Base-by-base conservation (phyloP, 2,113 vertebrate genomes). In the Osmerus mordax region DNA sequence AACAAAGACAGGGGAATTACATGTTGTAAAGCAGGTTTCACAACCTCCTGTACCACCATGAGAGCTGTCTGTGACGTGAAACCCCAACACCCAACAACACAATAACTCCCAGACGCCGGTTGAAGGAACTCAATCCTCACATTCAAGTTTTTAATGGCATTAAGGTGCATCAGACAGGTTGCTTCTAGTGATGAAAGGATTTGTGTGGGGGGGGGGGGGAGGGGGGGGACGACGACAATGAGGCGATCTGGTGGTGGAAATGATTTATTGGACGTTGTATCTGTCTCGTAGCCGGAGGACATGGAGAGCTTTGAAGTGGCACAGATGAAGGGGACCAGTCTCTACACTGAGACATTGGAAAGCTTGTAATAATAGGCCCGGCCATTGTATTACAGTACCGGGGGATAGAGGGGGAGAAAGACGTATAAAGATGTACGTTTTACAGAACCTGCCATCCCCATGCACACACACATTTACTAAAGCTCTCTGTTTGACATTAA, bases 261-360 rank as follows among this genome's bases (percentile, higher is more conserved):
- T 83, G 75, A 88, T 87, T 86, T 86, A 78, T 60, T 65, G 65
- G 74, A 23, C 29, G 8, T 47, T 52, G 75, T 82, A 55, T 77
- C 25, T 71, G 36, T 73, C 47, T 61, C 51, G 54, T 69, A 64
- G 71, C 80, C 77, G 71, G 78, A 75, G 87, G 85, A 74, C 67
- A 71, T 28, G 70, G 28, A 25, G 41, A 67, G 67, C 87, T 88
- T 90, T 90, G 84, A 88, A 84, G 82, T 81, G 78, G 73, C 58
- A 32, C 54, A 77, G 77, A 87, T 88, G 72, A 87, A 84, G 77
- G 76, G 51, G 72, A 77, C 29, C 67, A 55, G 76, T 54, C 56
- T 58, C 69, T 76, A 58, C 71, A 71, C 18, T 77, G 53, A 72
- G 75, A 73, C 78, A 81, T 81, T 65, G 79, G 74, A 82, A 83